These are phyloP conservation scores for Agrotis clavis DNA, from an alignment of 2,888 invertebrate species.

Conservation along the genomic window DNA sequence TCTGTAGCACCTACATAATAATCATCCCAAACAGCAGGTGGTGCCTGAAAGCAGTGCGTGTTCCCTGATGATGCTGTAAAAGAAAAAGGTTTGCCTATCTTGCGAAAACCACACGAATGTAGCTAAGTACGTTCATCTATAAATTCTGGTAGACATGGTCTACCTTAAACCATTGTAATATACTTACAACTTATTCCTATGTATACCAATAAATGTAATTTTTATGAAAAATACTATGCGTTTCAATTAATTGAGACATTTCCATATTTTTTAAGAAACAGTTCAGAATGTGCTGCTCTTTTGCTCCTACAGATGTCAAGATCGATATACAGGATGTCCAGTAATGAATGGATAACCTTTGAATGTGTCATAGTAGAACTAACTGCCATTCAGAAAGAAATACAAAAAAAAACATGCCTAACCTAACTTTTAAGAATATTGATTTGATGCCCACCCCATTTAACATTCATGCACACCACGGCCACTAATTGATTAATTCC, in stretches of 20 bases:
- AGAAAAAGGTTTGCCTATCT: conserved; percentile 11
- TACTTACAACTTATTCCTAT: conserved; percentile 30
- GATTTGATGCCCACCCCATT: too few relatives aligned
- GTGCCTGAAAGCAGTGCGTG: conserved; percentile 14
- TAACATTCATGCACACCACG: too few relatives aligned
- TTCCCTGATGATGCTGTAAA: background rate
- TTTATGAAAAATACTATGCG: conserved; percentile 18
- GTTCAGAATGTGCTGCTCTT: background rate
- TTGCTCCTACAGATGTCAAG: too few relatives aligned
- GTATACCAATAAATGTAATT: conserved; percentile 47
- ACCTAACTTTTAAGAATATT: too few relatives aligned
- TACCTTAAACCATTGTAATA: conserved; percentile 44
- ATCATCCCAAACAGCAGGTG: background rate
- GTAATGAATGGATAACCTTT: too few relatives aligned
- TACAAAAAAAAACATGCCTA: too few relatives aligned
- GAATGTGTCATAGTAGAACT: too few relatives aligned
- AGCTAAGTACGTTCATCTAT: conserved; percentile 15
- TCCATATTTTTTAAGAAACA: background rate
- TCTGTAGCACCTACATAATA: background rate
- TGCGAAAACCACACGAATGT: conserved; percentile 28
- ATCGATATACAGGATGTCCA: too few relatives aligned
- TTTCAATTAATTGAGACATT: conserved; percentile 9
- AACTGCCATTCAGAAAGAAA: too few relatives aligned
- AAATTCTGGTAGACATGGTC: conserved; percentile 31
- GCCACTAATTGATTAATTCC: too few relatives aligned